Evolutionary conservation across 2,888 invertebrate genomes (phyloP), one percentile per base, ranked within the genome.

Genomic region (Idaea biselata): DNA sequence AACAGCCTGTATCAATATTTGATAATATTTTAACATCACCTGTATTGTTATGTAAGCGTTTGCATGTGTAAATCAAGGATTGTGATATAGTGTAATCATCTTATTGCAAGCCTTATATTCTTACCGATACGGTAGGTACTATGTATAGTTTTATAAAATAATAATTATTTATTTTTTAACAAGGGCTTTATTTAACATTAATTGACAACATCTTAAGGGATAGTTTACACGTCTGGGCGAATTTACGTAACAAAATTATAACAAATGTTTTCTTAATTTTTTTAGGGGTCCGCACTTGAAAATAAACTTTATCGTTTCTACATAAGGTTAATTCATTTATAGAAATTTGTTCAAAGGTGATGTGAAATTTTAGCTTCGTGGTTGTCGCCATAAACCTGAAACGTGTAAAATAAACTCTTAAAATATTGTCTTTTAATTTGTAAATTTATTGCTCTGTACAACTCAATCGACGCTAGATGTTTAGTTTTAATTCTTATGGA

Each of bases 51-150:
- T 16, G 55, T 55, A 55, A 55, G 55, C 17, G 7, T 56, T 17
- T 56, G 18, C 56, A 66, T 59, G 63, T 66, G 62, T 57, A 57
- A 62, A 66, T 63, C 58, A 59, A 60, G 83, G 86, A 87, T 84
- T 87, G 88, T 88, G 88, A 88, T 88, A 87, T 87, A 85, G 82
- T 80, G 78, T 87, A 83, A 85, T 83, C 79, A 68, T 83, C 78
- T 76, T 78, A 83, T 86, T 76, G 65, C 81, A 80, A 77, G 73
- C 74, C 76, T 73, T 77, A 72, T 62, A 58, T 57, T 60, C 58
- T 59, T 71, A 70, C 71, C 69, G 66, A 61, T 67, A 68, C 60
- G 71, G 71, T 71, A 68, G 71, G 71, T 71, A 68, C 60, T 63
- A 18, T 58, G 59, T 71, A 61, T 66, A 69, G 66, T 68, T 64